These are phyloP conservation scores for Chrysochloris asiatica DNA, from an alignment of 2,113 vertebrate genomes.

Conservation along the genomic window DNA sequence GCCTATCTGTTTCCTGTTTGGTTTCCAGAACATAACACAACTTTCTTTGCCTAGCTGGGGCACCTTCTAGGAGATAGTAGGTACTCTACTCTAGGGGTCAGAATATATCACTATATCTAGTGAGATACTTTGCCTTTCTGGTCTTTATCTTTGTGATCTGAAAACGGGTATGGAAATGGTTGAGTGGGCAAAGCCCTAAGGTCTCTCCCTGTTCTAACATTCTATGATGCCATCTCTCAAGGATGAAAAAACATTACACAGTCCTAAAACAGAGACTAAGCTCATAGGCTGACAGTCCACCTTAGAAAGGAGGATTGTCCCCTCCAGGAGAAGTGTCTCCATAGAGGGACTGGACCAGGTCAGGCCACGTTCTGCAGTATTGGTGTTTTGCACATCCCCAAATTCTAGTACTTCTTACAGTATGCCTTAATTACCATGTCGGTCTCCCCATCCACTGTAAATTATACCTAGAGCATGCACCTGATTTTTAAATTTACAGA, in stretches of 20 bases:
- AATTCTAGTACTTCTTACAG: background rate
- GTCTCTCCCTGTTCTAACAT: background rate
- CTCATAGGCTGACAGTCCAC: background rate
- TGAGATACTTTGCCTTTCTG: background rate
- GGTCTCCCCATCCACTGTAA: background rate
- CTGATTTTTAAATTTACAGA: background rate
- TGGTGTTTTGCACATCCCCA: background rate
- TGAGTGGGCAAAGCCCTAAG: background rate
- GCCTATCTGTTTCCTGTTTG: background rate
- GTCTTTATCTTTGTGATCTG: background rate
- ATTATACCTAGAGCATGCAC: background rate
- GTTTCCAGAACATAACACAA: background rate
- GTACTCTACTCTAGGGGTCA: background rate
- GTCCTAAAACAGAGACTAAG: background rate
- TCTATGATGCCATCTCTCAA: background rate
- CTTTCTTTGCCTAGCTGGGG: background rate
- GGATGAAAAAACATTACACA: background rate
- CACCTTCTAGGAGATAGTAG: background rate
- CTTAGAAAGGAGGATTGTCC: no score
- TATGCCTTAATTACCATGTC: background rate
- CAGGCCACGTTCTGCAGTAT: rapidly evolving
- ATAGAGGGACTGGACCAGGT: rapidly evolving
- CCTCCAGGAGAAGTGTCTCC: no score
- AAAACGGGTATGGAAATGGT: background rate
- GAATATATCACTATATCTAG: background rate